Conservation (phyloP, 2,797 vertebrate genomes). For the Gadopsis marmoratus region DNA sequence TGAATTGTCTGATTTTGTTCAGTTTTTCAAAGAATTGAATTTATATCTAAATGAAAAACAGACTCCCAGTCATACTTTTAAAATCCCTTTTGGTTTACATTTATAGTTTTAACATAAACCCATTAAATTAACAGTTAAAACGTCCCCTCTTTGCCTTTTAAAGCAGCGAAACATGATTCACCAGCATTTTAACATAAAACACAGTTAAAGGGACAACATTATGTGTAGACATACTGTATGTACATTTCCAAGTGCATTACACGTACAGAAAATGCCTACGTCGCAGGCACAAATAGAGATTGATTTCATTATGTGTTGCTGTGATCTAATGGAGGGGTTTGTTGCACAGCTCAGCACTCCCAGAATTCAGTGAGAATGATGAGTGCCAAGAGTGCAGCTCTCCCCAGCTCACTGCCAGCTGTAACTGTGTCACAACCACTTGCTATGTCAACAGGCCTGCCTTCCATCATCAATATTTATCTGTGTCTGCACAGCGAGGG, state of each 20-base stretch:
- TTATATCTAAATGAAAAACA: neutral
- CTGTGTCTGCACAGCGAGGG: constrained; percentile 51
- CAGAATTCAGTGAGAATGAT: constrained; percentile 56
- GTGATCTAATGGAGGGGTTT: constrained; percentile 53
- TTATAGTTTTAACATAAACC: neutral
- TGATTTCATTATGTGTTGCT: constrained; percentile 54
- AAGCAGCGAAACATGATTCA: neutral
- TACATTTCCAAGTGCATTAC: constrained; percentile 9
- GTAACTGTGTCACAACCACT: constrained; percentile 69
- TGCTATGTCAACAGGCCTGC: constrained; percentile 69
- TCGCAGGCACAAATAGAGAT: constrained; percentile 44
- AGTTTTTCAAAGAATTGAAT: neutral
- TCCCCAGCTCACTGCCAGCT: constrained; percentile 55
- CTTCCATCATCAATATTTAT: constrained; percentile 76
- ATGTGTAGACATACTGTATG: neutral
- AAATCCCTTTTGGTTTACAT: neutral
- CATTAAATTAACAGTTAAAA: neutral
- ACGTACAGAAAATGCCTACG: constrained; percentile 23
- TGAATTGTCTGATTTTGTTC: neutral
- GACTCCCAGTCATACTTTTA: neutral
- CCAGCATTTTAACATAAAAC: neutral
- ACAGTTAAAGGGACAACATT: neutral
- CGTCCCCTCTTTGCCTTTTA: neutral
- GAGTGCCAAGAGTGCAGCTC: constrained; percentile 58
- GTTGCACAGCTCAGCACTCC: constrained; percentile 71